These are phyloP conservation scores for Apaloderma vittatum DNA, from an alignment of 2,113 vertebrate genomes.

Conservation along the genomic window DNA sequence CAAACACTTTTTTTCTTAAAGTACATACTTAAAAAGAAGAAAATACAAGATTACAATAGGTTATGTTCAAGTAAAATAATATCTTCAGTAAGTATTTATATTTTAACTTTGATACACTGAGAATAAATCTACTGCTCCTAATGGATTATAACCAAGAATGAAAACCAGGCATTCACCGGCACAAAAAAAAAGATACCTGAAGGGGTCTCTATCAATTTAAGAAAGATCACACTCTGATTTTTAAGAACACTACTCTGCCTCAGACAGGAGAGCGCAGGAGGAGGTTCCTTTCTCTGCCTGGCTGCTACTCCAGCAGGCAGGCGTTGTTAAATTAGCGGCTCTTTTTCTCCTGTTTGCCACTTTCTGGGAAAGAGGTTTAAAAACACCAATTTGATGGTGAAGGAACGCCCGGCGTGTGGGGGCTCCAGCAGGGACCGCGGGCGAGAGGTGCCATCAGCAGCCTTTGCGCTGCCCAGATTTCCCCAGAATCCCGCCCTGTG, in stretches of 20 bases:
- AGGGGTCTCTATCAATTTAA: neutral
- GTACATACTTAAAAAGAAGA: neutral
- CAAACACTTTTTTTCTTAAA: neutral
- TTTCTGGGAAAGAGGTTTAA: neutral
- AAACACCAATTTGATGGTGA: neutral
- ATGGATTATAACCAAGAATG: neutral
- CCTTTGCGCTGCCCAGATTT: neutral
- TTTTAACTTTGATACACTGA: neutral
- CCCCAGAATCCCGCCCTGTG: fast-evolving
- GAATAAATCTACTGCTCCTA: neutral
- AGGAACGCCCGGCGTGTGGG: neutral
- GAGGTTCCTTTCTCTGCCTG: neutral
- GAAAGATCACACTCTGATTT: neutral
- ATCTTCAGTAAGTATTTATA: neutral
- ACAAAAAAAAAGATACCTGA: neutral
- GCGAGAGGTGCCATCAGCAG: neutral
- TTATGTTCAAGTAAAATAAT: neutral
- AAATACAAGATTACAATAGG: neutral
- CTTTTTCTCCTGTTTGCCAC: neutral
- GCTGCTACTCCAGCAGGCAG: neutral
- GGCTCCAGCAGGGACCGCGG: neutral
- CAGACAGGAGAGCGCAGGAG: neutral
- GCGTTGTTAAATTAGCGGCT: neutral
- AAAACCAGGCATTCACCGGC: neutral
- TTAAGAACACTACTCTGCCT: neutral